phyloP scores from a whole-genome alignment of 1,140 invertebrate genomes.

The Branchinecta lindahli region DNA sequence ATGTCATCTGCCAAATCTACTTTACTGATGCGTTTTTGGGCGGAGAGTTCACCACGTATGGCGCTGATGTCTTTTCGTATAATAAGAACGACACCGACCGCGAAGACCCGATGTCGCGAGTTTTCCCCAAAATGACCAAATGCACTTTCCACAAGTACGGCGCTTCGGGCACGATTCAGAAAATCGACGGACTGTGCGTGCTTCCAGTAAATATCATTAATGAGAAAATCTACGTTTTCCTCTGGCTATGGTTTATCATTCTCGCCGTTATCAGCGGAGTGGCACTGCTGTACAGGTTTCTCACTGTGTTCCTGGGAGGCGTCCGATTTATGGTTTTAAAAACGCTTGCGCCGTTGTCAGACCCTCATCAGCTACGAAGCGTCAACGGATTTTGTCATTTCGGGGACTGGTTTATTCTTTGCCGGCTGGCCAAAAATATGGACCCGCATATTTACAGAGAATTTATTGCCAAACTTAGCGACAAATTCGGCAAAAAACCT shows the following conservation, averaged over 20 bases:
- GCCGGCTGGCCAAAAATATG: slow-evolving; percentile 30
- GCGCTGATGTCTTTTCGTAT: slow-evolving; percentile 27
- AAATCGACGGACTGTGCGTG: slow-evolving; percentile 60
- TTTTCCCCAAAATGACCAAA: slow-evolving; percentile 27
- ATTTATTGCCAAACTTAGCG: slow-evolving; percentile 23
- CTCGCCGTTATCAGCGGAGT: slow-evolving; percentile 44
- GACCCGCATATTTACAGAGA: slow-evolving; percentile 30
- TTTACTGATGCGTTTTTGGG: slow-evolving; percentile 30
- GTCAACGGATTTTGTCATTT: slow-evolving; percentile 22
- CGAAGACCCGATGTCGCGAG: slow-evolving; percentile 22
- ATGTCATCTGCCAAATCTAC: slow-evolving; percentile 30
- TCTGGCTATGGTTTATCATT: slow-evolving; percentile 71
- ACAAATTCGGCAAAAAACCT: slow-evolving; percentile 9
- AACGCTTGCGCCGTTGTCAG: slow-evolving; percentile 20
- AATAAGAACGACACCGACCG: slow-evolving; percentile 12
- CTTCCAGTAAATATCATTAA: slow-evolving; percentile 71
- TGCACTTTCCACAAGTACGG: slow-evolving; percentile 83
- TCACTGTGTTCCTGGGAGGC: slow-evolving; percentile 35
- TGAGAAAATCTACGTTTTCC: slow-evolving; percentile 64
- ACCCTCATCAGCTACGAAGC: slow-evolving; percentile 22
- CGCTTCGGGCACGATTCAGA: slow-evolving; percentile 58
- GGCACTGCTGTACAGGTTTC: slow-evolving; percentile 42
- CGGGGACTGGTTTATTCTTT: slow-evolving; percentile 33
- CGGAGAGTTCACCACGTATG: slow-evolving; percentile 30
- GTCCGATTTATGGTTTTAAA: slow-evolving; percentile 24